These are phyloP conservation scores for Eudemis profundana DNA, from an alignment of 2,888 invertebrate genomes.

Conservation along the genomic window DNA sequence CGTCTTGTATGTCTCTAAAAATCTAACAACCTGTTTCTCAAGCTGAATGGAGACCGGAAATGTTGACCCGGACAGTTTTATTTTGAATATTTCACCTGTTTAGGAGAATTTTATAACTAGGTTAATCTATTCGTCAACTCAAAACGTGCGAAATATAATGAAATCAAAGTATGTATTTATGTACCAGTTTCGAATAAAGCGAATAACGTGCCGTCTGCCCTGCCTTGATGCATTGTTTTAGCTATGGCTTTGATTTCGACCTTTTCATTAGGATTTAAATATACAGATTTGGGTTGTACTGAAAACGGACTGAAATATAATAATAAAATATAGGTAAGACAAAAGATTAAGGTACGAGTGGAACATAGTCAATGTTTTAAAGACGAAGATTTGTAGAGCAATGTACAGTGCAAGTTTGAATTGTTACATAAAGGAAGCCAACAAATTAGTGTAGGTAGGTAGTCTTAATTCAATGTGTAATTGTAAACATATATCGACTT, in stretches of 20 bases:
- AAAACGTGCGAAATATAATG: too few relatives aligned
- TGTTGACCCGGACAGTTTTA: constrained; percentile 74
- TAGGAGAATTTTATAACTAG: constrained; percentile 4
- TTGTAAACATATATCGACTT: constrained; percentile 31
- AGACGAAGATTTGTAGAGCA: too few relatives aligned
- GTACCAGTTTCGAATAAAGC: constrained; percentile 75
- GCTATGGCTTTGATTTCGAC: constrained; percentile 81
- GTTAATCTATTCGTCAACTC: too few relatives aligned
- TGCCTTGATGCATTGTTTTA: constrained; percentile 77
- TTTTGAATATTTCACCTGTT: constrained; percentile 79
- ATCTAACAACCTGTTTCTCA: constrained; percentile 78
- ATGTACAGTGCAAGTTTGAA: too few relatives aligned
- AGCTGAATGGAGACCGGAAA: constrained; percentile 78
- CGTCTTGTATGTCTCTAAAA: constrained; percentile 86
- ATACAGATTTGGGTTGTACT: constrained; percentile 80
- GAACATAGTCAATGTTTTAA: background rate
- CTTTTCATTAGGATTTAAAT: constrained; percentile 76
- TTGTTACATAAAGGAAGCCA: too few relatives aligned
- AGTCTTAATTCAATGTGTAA: background rate
- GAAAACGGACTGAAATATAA: constrained; percentile 77
- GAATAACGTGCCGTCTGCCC: constrained; percentile 63
- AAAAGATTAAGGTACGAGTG: too few relatives aligned
- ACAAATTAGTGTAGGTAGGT: background rate
- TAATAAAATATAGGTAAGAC: too few relatives aligned
- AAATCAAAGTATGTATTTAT: background rate